These are phyloP conservation scores for Acridotheres tristis DNA, from an alignment of 2,797 vertebrate genomes.

Conservation along the genomic window DNA sequence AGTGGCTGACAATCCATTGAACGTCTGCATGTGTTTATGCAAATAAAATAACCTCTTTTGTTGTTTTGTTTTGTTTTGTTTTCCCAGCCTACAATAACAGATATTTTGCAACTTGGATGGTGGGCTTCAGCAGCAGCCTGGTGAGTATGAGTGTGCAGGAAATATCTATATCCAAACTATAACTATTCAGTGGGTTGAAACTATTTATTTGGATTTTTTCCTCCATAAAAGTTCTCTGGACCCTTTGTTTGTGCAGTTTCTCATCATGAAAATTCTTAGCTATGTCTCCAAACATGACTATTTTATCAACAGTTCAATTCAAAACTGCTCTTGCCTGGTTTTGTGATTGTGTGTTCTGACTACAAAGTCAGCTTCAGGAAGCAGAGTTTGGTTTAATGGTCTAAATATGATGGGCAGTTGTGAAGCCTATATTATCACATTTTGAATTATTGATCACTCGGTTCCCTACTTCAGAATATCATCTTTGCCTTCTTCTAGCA, in stretches of 20 bases:
- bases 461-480: not conserved
- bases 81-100: slow-evolving; percentile 90
- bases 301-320: not conserved
- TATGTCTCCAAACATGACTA: not conserved
- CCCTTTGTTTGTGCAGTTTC: not conserved
- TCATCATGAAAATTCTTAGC: not conserved
- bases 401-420: not conserved
- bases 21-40: not conserved
- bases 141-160: slow-evolving; percentile 77
- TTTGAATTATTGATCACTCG: not conserved
- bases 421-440: not conserved
- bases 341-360: not conserved
- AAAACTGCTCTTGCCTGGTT: not conserved
- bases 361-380: not conserved
- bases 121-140: slow-evolving; percentile 95
- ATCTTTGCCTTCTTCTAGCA: not conserved
- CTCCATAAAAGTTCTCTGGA: not conserved
- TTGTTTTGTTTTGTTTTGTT: not conserved
- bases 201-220: not conserved
- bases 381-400: not conserved
- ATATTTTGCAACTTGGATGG: slow-evolving; percentile 94
- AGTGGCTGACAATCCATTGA: not conserved
- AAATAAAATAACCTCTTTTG: not conserved
- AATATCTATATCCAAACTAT: not conserved
- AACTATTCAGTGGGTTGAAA: not conserved